Conservation (phyloP, 2,113 vertebrate genomes). For the Eretmochelys imbricata region DNA sequence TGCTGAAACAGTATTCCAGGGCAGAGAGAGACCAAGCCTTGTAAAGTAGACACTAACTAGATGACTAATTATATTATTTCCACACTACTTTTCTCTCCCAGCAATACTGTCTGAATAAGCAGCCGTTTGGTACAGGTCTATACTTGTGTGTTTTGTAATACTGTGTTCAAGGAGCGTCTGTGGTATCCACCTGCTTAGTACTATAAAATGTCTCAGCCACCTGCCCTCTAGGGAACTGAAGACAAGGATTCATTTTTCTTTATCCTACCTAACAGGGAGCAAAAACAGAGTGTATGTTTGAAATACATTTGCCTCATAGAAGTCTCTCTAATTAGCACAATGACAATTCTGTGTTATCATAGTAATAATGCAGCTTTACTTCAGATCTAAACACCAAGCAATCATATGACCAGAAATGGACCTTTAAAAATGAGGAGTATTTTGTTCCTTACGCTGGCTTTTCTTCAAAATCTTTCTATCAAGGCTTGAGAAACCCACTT, state of each 20-base stretch:
- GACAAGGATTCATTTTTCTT: not conserved
- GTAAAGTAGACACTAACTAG: not conserved
- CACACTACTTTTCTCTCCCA: not conserved
- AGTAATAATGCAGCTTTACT: not conserved
- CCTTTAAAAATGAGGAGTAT: not conserved
- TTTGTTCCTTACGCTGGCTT: not conserved
- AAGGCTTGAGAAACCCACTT: not conserved
- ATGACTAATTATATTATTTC: slow-evolving; percentile 14
- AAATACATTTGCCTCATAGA: fast-evolving
- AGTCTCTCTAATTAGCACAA: not conserved
- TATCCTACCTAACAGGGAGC: not conserved
- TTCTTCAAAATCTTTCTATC: not conserved
- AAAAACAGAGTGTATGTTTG: fast-evolving
- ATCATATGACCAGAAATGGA: not conserved
- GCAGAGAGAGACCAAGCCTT: not conserved
- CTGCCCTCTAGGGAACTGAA: not conserved
- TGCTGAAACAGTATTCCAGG: not conserved
- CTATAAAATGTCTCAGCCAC: not conserved
- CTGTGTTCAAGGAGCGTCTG: not conserved
- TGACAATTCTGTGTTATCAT: not conserved
- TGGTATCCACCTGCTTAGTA: slow-evolving; percentile 21
- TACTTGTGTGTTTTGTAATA: not conserved
- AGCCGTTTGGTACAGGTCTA: not conserved
- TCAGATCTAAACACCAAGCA: not conserved
- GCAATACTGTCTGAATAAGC: not conserved